Conservation (phyloP, 2,797 vertebrate species). For the Phalanger gymnotis region DNA sequence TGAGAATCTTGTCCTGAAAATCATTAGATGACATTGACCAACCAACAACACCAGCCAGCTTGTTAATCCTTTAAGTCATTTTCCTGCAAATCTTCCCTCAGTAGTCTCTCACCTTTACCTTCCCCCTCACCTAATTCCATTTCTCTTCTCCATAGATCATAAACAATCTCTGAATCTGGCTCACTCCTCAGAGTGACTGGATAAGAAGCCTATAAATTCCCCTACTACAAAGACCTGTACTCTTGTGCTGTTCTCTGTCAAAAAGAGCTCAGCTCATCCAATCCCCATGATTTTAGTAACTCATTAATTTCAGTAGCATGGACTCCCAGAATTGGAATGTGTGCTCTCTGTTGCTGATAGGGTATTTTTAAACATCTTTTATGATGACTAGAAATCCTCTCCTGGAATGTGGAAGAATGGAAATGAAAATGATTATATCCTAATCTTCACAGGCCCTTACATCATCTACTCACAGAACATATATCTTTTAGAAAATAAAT, state of each 20-base stretch:
- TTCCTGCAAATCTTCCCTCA: background rate
- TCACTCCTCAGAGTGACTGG: background rate
- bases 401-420: background rate
- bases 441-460: background rate
- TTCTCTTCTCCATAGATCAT: background rate
- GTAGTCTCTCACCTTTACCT: background rate
- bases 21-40: background rate
- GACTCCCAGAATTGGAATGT: background rate
- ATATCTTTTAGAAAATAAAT: background rate
- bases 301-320: background rate
- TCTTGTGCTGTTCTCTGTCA: background rate
- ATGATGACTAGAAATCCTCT: background rate
- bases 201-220: background rate
- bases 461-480: background rate
- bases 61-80: background rate
- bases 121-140: background rate
- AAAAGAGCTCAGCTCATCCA: background rate
- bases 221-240: background rate
- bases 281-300: background rate
- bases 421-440: background rate
- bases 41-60: background rate
- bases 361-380: background rate
- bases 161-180: background rate
- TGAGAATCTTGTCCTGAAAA: background rate
- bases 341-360: background rate